Evolutionary conservation across 2,113 vertebrate genomes (phyloP).

Genomic region (Chaenogobius annularis): DNA sequence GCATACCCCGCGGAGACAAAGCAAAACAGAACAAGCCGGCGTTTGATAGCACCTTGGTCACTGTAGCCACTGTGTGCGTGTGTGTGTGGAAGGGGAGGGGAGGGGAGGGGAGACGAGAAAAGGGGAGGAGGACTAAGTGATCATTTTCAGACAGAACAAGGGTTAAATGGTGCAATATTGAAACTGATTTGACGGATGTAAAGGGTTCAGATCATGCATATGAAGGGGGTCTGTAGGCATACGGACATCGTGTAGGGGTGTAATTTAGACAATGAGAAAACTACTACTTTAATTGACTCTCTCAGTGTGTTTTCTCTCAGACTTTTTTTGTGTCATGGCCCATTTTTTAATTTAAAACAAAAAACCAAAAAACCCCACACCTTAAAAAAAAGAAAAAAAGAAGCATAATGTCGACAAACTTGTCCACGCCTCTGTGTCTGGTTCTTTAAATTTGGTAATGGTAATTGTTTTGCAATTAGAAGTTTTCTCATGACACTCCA

Average conservation of each 20-base stretch:
- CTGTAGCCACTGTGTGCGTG: constrained; percentile 1
- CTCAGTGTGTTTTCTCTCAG: too few species aligned
- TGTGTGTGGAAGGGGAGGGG: background rate
- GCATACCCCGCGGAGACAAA: constrained; percentile 64
- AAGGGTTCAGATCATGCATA: constrained; percentile 1
- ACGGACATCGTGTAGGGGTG: background rate
- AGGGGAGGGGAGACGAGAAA: too few species aligned
- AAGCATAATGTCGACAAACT: too few species aligned
- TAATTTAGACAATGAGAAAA: background rate
- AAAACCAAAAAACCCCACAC: too few species aligned
- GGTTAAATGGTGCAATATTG: constrained; percentile 11
- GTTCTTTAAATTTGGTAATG: too few species aligned
- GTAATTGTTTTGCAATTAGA: too few species aligned
- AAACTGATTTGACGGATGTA: background rate
- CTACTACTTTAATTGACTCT: background rate
- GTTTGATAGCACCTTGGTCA: constrained; percentile 48
- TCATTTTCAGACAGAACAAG: background rate
- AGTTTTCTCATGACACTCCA: too few species aligned
- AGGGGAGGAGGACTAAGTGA: background rate
- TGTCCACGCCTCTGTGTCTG: too few species aligned
- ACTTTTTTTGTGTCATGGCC: too few species aligned
- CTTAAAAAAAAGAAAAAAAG: too few species aligned
- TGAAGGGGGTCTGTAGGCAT: background rate
- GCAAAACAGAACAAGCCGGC: constrained; percentile 47
- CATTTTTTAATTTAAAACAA: too few species aligned